phyloP scores from a whole-genome alignment of 1,140 invertebrate species.

The Linepithema humile region DNA sequence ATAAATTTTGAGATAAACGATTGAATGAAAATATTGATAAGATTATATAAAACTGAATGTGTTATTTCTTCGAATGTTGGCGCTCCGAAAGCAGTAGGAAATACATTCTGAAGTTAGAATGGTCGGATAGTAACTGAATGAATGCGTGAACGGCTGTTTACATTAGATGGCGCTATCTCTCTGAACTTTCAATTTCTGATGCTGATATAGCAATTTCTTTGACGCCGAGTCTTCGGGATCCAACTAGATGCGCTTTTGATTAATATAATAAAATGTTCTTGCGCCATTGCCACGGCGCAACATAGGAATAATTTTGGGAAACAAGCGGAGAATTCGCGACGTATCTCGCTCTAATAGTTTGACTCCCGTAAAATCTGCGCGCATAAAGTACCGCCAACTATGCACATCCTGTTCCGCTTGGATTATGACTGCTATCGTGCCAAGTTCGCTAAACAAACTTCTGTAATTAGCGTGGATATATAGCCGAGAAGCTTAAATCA shows the following conservation, averaged over 20 bases:
- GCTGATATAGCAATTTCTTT: background rate
- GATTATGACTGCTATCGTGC: conserved; percentile 53
- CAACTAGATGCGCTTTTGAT: background rate
- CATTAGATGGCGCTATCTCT: background rate
- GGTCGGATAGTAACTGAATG: background rate
- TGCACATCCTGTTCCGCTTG: conserved; percentile 49
- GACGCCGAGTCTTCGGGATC: background rate
- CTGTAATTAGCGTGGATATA: conserved; percentile 49
- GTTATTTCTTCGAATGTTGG: background rate
- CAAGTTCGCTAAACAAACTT: conserved; percentile 56
- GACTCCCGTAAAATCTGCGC: conserved; percentile 40
- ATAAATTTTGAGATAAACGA: background rate
- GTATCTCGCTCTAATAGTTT: conserved; percentile 32
- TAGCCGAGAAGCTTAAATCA: conserved; percentile 50
- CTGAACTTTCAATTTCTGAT: background rate
- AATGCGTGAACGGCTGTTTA: background rate
- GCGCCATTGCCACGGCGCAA: too few relatives aligned
- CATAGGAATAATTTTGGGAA: conserved; percentile 23
- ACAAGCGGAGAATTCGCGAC: conserved; percentile 4
- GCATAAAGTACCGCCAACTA: conserved; percentile 42
- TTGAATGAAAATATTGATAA: background rate
- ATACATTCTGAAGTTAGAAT: background rate
- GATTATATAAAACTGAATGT: background rate
- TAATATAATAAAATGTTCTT: conserved; percentile 6
- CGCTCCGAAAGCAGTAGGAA: background rate